phyloP scores from a whole-genome alignment of 2,113 vertebrate species.

The Raja brachyura region DNA sequence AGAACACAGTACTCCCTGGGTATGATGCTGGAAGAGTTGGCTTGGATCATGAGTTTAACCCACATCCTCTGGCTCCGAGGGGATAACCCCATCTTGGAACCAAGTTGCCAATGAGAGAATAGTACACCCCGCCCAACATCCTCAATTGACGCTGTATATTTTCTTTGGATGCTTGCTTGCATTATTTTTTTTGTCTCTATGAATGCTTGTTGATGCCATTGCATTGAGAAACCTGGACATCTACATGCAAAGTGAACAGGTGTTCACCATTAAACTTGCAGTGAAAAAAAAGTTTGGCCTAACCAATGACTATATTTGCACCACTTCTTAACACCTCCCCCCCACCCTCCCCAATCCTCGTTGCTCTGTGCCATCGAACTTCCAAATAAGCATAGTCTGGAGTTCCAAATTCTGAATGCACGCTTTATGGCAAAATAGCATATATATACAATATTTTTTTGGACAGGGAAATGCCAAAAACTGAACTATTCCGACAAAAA shows the following conservation, averaged over 20 bases:
- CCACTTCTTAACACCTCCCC: background rate
- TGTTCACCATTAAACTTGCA: background rate
- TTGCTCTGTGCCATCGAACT: background rate
- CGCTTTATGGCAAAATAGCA: background rate
- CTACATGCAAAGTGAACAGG: background rate
- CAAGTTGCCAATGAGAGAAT: background rate
- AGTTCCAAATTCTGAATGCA: background rate
- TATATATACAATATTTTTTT: no score
- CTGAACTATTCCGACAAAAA: no score
- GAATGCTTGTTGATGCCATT: background rate
- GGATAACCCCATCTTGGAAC: background rate
- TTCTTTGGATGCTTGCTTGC: background rate
- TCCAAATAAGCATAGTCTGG: background rate
- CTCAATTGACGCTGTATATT: background rate
- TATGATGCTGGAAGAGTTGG: background rate
- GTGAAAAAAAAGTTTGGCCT: constrained; percentile 1
- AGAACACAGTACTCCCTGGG: background rate
- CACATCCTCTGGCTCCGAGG: background rate
- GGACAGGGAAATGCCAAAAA: no score
- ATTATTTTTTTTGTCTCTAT: background rate
- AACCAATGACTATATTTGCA: background rate
- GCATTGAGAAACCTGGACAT: background rate
- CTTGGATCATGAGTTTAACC: background rate
- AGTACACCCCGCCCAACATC: background rate
- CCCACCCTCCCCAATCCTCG: no score